Conservation (phyloP, 1,140 invertebrate species). For the Scaptomyza pallida region DNA sequence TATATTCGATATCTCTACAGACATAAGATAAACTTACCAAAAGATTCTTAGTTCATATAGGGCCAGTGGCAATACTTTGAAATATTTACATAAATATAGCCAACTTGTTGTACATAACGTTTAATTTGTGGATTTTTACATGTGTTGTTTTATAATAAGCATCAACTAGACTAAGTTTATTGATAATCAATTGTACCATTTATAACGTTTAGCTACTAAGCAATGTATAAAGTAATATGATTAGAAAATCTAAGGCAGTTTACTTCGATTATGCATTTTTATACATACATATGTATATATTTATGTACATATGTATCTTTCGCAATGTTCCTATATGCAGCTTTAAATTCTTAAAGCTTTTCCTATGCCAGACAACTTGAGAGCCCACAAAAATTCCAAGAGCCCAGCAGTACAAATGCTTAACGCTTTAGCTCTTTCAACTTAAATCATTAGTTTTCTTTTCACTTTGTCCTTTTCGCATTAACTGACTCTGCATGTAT, state of each 20-base stretch:
- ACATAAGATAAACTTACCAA: background rate
- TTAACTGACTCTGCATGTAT: background rate
- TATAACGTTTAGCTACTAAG: slow-evolving; percentile 23
- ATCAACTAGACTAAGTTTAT: background rate
- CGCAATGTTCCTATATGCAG: slow-evolving; percentile 26
- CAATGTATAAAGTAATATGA: slow-evolving; percentile 37
- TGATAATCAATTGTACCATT: slow-evolving; percentile 13
- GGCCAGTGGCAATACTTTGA: background rate
- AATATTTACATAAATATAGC: background rate
- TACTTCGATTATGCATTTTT: slow-evolving; percentile 2
- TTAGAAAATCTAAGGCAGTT: slow-evolving; percentile 6
- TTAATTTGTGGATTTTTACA: background rate
- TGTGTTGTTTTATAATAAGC: slow-evolving; percentile 5
- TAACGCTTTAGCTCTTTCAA: slow-evolving; percentile 3
- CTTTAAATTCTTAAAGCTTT: slow-evolving; percentile 1
- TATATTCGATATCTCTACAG: background rate
- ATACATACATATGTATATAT: background rate
- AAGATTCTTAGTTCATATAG: background rate
- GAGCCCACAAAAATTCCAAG: background rate
- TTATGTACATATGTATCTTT: slow-evolving; percentile 19
- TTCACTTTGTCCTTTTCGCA: background rate
- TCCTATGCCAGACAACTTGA: no score
- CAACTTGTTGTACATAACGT: slow-evolving; percentile 1
- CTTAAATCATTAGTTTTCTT: background rate
- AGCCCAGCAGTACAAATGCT: slow-evolving; percentile 15